These are phyloP conservation scores for Malurus splendens DNA, from an alignment of 2,797 vertebrate genomes.

Conservation along the genomic window DNA sequence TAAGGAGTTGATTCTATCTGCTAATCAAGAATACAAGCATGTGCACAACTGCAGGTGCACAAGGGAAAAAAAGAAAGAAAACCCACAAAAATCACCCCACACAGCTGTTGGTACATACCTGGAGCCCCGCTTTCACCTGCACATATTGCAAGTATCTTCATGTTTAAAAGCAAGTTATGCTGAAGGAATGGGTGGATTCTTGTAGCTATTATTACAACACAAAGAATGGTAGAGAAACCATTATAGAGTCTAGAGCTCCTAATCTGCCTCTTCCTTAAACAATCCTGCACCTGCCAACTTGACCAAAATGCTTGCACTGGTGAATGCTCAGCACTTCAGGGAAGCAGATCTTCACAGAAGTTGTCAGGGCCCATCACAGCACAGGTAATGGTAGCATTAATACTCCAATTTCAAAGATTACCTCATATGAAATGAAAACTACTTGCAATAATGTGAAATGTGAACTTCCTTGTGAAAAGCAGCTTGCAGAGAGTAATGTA, in stretches of 20 bases:
- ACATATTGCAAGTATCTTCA: background rate
- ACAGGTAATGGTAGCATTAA: background rate
- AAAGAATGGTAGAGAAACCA: background rate
- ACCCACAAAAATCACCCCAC: background rate
- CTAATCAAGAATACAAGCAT: background rate
- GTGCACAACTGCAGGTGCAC: background rate
- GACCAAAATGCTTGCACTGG: accelerated
- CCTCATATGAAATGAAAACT: background rate
- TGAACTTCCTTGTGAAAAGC: background rate
- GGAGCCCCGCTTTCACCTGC: background rate
- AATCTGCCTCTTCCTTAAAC: background rate
- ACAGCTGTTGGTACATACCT: background rate
- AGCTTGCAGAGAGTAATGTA: background rate
- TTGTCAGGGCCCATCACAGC: background rate
- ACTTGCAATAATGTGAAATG: background rate
- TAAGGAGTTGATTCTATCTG: background rate
- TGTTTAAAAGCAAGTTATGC: background rate
- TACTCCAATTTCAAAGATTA: background rate
- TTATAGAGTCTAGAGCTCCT: background rate
- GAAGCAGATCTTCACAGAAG: background rate
- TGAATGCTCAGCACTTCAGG: background rate
- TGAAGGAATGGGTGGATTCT: background rate
- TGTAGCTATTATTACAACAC: background rate
- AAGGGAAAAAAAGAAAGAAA: background rate
- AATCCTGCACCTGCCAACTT: background rate